These are phyloP conservation scores for Rhagonycha lutea DNA, from an alignment of 2,888 invertebrate genomes.

Conservation along the genomic window DNA sequence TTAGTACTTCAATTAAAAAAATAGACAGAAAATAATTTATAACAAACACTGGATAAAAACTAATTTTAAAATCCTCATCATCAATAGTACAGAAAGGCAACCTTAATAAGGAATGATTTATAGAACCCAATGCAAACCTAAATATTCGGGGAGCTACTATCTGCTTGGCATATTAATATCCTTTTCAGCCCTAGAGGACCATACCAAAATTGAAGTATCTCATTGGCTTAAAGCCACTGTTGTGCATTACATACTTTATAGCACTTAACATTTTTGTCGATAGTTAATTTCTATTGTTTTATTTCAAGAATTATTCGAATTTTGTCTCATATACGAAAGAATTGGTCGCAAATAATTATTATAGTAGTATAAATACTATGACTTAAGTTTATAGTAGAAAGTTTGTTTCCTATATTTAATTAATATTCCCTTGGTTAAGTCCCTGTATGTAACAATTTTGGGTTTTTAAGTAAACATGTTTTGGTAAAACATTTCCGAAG, in stretches of 20 bases:
- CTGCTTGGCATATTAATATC: background rate
- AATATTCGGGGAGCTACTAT: background rate
- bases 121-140: background rate
- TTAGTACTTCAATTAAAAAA: background rate
- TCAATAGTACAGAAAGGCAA: background rate
- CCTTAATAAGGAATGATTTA: background rate
- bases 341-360: no score
- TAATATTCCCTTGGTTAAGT: no score
- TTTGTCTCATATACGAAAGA: no score
- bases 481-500: no score
- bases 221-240: background rate
- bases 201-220: background rate
- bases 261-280: background rate
- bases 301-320: no score
- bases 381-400: no score
- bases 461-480: no score
- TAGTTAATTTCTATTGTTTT: background rate
- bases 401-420: no score
- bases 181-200: background rate
- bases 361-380: no score
- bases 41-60: background rate
- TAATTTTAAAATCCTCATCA: background rate
- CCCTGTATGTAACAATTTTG: no score
- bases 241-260: background rate
- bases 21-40: background rate